These are phyloP conservation scores for Papio anubis DNA, from an alignment of 2,113 vertebrate species.

Conservation along the genomic window DNA sequence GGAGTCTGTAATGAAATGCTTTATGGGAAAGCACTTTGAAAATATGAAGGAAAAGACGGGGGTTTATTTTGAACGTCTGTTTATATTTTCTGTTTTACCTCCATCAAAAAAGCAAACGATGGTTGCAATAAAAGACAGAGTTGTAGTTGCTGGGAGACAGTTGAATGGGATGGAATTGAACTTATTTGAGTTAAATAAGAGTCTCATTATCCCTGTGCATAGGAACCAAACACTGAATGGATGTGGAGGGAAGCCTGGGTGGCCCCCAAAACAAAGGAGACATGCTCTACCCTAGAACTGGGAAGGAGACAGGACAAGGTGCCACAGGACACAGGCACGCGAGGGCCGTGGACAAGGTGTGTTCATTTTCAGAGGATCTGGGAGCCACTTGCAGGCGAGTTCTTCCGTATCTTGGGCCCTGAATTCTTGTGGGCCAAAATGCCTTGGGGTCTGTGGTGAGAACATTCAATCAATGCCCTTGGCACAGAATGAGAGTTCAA, in stretches of 20 bases:
- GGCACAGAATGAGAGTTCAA: background rate
- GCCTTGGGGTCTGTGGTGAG: too few species aligned
- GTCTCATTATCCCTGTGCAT: background rate
- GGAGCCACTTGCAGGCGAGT: rapidly evolving
- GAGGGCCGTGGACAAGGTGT: rapidly evolving
- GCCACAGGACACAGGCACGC: rapidly evolving
- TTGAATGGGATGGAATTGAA: slow-evolving; percentile 1
- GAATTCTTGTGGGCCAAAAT: background rate
- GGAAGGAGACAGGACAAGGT: rapidly evolving
- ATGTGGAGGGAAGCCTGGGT: background rate
- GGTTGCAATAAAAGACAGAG: slow-evolving; percentile 44
- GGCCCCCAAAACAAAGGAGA: too few species aligned
- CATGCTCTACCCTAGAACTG: rapidly evolving
- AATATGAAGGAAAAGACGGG: slow-evolving; percentile 42
- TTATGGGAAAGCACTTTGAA: slow-evolving; percentile 65
- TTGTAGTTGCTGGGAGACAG: background rate
- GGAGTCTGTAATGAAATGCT: slow-evolving; percentile 65
- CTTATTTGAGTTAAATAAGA: slow-evolving; percentile 64
- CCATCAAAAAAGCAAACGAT: slow-evolving; percentile 52
- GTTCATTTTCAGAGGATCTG: background rate
- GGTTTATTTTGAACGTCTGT: slow-evolving; percentile 57
- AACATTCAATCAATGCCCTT: background rate
- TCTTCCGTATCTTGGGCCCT: rapidly evolving
- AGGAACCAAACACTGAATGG: background rate
- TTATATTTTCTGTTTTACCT: slow-evolving; percentile 63